Evolutionary conservation across 1,140 invertebrate species (phyloP).

Genomic region (Drosophila biarmipes): DNA sequence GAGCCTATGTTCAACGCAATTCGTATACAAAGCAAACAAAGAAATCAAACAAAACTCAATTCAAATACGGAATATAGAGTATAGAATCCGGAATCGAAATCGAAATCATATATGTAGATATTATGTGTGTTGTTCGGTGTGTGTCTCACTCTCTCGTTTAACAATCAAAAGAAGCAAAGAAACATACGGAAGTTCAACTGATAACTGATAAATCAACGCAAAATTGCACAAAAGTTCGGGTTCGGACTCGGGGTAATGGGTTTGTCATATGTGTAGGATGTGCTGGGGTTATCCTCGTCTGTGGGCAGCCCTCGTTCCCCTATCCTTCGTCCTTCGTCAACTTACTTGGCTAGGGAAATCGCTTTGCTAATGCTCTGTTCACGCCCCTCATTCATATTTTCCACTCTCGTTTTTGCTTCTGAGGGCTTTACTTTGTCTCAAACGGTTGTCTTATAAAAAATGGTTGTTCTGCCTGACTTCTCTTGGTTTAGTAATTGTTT

Average conservation of each 20-base stretch:
- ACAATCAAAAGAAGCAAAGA: conserved; percentile 26
- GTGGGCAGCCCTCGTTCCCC: neutral
- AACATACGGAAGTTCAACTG: conserved; percentile 8
- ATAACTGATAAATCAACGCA: conserved; percentile 20
- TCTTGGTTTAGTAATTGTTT: conserved; percentile 46
- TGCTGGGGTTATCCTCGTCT: conserved; percentile 6
- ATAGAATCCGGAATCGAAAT: conserved; percentile 42
- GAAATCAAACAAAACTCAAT: conserved; percentile 70
- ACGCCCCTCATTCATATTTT: conserved; percentile 10
- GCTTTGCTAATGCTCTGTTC: conserved; percentile 58
- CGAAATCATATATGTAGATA: conserved; percentile 29
- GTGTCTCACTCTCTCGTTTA: conserved; percentile 17
- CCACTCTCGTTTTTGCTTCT: conserved; percentile 9
- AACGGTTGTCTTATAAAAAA: conserved; percentile 61
- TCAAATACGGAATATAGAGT: conserved; percentile 14
- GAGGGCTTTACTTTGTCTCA: conserved; percentile 14
- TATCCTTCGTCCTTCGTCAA: conserved; percentile 7
- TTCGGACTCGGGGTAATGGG: neutral
- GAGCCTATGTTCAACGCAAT: conserved; percentile 31
- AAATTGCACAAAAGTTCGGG: conserved; percentile 19
- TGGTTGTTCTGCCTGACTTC: conserved; percentile 29
- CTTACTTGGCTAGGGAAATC: conserved; percentile 67
- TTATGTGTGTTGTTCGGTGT: conserved; percentile 12
- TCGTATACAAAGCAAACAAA: conserved; percentile 58
- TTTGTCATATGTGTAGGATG: neutral